A percentile compares a stretch with the other conserved stretches of the same genome.
These are phyloP conservation scores for Stomatorhinus ivindoensis DNA, from an alignment of 2,113 vertebrate species.

Conservation along the genomic window DNA sequence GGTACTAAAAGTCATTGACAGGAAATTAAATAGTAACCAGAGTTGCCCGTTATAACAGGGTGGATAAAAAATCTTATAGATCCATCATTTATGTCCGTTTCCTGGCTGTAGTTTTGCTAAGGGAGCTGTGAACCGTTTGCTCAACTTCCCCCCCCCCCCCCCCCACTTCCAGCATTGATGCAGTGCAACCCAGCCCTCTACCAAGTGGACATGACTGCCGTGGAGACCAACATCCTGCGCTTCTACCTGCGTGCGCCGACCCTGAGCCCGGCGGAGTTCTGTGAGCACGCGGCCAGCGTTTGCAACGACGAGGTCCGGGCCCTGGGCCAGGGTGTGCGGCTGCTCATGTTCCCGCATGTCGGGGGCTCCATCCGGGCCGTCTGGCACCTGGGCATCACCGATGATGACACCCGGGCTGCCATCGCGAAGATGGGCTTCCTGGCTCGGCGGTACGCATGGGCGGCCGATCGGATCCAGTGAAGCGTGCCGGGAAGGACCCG, in stretches of 20 bases:
- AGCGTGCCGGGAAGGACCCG: not conserved
- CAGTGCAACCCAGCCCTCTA: slow-evolving; percentile 54
- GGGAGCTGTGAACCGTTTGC: not conserved
- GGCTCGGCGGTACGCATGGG: slow-evolving; percentile 33
- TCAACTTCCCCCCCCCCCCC: not conserved
- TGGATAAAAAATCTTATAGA: not conserved
- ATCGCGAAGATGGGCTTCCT: slow-evolving; percentile 66
- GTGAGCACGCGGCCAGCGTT: slow-evolving; percentile 51
- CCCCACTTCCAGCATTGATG: slow-evolving; percentile 33
- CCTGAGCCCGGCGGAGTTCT: slow-evolving; percentile 55
- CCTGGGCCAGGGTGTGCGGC: slow-evolving; percentile 45
- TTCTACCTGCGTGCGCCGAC: slow-evolving; percentile 35
- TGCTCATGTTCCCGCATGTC: slow-evolving; percentile 61
- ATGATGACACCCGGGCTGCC: slow-evolving; percentile 59
- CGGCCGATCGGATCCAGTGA: slow-evolving; percentile 28
- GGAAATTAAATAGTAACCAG: not conserved
- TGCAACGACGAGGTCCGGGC: slow-evolving; percentile 49
- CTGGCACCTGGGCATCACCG: slow-evolving; percentile 66
- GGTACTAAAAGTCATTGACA: not conserved
- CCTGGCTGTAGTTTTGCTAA: not conserved
- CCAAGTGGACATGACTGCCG: slow-evolving; percentile 37
- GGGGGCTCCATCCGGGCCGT: slow-evolving; percentile 44
- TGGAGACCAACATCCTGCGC: slow-evolving; percentile 75
- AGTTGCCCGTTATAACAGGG: not conserved
- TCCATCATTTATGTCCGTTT: not conserved